phyloP scores from a whole-genome alignment of 2,113 vertebrate genomes.

The Gymnarchus niloticus region DNA sequence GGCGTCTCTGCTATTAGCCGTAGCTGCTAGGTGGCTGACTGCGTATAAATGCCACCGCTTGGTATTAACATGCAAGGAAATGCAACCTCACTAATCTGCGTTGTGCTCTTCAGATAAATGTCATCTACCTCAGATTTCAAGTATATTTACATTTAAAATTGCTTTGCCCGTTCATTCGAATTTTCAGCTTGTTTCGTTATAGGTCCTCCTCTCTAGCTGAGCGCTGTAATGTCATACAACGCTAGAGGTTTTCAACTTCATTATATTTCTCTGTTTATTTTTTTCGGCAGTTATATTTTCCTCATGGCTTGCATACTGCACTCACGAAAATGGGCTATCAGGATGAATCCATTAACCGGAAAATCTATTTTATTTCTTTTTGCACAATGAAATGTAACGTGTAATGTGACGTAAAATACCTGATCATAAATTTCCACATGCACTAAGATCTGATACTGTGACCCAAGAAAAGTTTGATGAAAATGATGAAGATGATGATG shows the following conservation, averaged over 20 bases:
- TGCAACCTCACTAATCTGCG: background rate
- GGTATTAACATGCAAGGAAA: background rate
- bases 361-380: background rate
- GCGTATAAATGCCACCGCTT: background rate
- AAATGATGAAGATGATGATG: no score
- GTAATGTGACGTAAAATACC: background rate
- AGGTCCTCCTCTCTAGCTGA: background rate
- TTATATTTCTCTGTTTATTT: background rate
- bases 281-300: background rate
- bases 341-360: background rate
- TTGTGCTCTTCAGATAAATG: background rate
- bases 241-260: background rate
- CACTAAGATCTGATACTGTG: no score
- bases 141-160: constrained; percentile 7
- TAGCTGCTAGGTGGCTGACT: background rate
- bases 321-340: background rate
- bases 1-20: background rate
- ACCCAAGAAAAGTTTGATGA: no score
- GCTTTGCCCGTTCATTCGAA: background rate
- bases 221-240: background rate
- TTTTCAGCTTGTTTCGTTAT: background rate
- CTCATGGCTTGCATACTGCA: background rate
- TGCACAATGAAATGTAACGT: background rate
- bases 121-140: background rate
- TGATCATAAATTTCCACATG: background rate